phyloP scores from a whole-genome alignment of 2,797 vertebrate genomes.

The Anolis apletophallus region DNA sequence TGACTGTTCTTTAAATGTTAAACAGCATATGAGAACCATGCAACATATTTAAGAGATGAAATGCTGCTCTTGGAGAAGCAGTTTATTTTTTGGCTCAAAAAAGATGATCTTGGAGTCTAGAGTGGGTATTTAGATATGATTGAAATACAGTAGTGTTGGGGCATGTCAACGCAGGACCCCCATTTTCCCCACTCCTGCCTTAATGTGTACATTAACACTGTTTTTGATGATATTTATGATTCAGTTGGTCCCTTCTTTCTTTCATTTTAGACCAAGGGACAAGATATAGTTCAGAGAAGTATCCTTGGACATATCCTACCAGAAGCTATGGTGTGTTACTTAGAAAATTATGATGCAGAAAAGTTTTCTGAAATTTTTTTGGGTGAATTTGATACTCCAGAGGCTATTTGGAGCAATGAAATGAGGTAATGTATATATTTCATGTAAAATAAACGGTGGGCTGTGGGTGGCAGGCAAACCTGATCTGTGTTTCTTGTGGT shows the following conservation, averaged over 20 bases:
- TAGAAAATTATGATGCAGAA: conserved; percentile 98
- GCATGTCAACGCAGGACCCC: too few relatives aligned
- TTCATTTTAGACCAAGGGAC: conserved; percentile 88
- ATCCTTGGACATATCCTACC: conserved; percentile 94
- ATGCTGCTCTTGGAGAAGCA: too few relatives aligned
- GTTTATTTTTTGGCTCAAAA: too few relatives aligned
- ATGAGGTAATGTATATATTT: conserved; percentile 86
- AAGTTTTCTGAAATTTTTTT: conserved; percentile 98
- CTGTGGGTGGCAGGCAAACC: too few relatives aligned
- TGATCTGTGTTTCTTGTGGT: background rate
- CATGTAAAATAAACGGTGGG: background rate
- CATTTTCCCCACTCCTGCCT: too few relatives aligned
- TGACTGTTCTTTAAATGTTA: too few relatives aligned
- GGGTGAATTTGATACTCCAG: conserved; percentile 98
- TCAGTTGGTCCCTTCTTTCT: conserved; percentile 42
- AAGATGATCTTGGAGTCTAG: too few relatives aligned
- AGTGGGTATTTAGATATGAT: too few relatives aligned
- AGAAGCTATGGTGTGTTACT: conserved; percentile 99
- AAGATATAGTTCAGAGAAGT: conserved; percentile 96
- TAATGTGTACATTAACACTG: background rate
- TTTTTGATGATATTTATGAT: conserved; percentile 10
- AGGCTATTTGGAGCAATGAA: conserved; percentile 99
- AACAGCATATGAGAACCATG: too few relatives aligned
- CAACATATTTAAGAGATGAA: too few relatives aligned
- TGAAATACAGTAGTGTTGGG: too few relatives aligned